These are phyloP conservation scores for Diplodus sargus DNA, from an alignment of 2,797 vertebrate genomes.

Conservation along the genomic window DNA sequence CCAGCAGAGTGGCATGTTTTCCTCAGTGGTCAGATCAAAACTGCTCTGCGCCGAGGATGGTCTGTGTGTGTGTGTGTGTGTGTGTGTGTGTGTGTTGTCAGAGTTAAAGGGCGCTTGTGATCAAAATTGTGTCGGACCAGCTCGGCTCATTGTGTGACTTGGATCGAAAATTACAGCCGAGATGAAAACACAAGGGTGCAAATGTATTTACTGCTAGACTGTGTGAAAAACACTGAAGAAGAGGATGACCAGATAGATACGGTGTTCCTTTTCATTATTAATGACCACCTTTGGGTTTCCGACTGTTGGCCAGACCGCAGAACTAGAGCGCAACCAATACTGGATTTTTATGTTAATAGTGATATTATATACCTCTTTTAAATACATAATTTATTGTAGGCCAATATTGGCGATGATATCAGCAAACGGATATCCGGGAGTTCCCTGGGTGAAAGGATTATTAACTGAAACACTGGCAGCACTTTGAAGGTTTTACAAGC, in stretches of 20 bases:
- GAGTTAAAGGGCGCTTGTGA: conserved; percentile 30
- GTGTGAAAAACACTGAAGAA: conserved; percentile 2
- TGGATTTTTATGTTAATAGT: too few relatives aligned
- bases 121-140: conserved; percentile 18
- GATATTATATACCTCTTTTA: too few relatives aligned
- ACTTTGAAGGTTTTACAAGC: too few relatives aligned
- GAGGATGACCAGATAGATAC: background rate
- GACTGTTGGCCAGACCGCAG: too few relatives aligned
- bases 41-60: background rate
- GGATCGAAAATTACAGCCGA: conserved; percentile 15
- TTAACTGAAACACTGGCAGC: too few relatives aligned
- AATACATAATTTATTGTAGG: too few relatives aligned
- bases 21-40: conserved; percentile 56
- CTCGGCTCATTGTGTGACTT: conserved; percentile 8
- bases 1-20: conserved; percentile 66
- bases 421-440: too few relatives aligned
- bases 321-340: too few relatives aligned
- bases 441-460: too few relatives aligned
- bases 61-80: background rate
- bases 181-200: conserved; percentile 2
- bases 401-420: too few relatives aligned
- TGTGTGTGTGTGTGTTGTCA: background rate
- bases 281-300: too few relatives aligned
- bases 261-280: background rate
- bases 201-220: background rate